Evolutionary conservation across 2,113 vertebrate genomes (phyloP), one percentile per base, ranked within the genome.

Genomic region (Atractosteus spatula): DNA sequence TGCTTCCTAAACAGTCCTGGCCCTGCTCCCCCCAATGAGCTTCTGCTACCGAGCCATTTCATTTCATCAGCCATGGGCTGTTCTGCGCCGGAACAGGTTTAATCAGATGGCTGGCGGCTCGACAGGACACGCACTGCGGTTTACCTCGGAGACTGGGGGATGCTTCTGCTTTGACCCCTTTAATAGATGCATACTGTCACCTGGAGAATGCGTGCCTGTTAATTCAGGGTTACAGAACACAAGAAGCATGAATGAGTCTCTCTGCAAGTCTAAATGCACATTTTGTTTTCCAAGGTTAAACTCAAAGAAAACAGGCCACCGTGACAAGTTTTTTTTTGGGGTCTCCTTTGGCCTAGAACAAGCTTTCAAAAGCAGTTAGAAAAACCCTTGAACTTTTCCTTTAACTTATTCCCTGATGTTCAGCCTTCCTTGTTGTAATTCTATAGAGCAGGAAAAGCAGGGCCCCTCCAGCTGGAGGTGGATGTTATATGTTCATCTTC

Each of bases 401-500:
- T 61, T 55, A 69, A 17, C 45, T 61, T 71, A 69, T 75, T 70
- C 62, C 14, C 66, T 69, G 29, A 71, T 74, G 77, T 76, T 72
- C 69, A 74, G 3, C 42, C 45, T 74, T 74, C 57, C 72, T 57
- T 78, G 78, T 77, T 67, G 73, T 72, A 54, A 67, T 68, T 76
- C 66, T 71, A 66, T 62, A 76, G 69, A 78, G 71, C 57, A 63
- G 51, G 17, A 17, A 59, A 59, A 12, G 65, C 55, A 56, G 73
- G 14, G 68, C 72, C 29, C 56, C 76, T 42, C 45, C 72, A 77
- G 64, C 63, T 78, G 83, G 77, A 80, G 85, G 77, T 62, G 68
- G 83, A 83, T 71, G 8, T 67, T 29, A 29, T 29, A 29, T 29
- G 70, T 82, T 82, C 84, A 79, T 80, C 80, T 79, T 81, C 78